A percentile compares a stretch with the other conserved stretches of the same genome.
phyloP scores from a whole-genome alignment of 2,113 vertebrate species.

The Pachypanchax playfairii region DNA sequence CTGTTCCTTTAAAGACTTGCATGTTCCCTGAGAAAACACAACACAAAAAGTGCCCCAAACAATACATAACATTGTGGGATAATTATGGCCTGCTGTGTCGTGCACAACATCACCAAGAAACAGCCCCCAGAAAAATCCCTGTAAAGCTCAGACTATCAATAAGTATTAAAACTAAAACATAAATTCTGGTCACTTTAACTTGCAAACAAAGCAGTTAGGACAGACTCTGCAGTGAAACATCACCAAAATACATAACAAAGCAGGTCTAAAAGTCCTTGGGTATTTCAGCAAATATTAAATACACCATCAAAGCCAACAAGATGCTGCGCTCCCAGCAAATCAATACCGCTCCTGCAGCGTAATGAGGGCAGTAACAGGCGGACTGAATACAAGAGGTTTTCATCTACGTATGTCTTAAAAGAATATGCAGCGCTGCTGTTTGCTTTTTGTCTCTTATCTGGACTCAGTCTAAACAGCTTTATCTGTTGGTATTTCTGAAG shows the following conservation, averaged over 20 bases:
- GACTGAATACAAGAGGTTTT: slow-evolving; percentile 43
- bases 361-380: slow-evolving; percentile 37
- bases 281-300: slow-evolving; percentile 45
- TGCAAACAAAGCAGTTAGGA: slow-evolving; percentile 6
- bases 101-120: neutral
- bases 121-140: slow-evolving; percentile 7
- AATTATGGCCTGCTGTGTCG: neutral
- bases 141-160: neutral
- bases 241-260: slow-evolving; percentile 7
- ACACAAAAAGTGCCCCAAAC: neutral
- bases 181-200: neutral
- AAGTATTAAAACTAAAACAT: slow-evolving; percentile 1
- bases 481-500: neutral
- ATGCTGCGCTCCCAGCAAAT: slow-evolving; percentile 40
- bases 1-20: neutral
- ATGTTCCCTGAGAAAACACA: neutral
- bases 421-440: slow-evolving; percentile 9
- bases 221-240: slow-evolving; percentile 2
- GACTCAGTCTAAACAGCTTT: slow-evolving; percentile 5
- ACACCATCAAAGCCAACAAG: slow-evolving; percentile 42
- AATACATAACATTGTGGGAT: neutral
- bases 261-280: slow-evolving; percentile 11
- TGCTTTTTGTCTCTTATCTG: slow-evolving; percentile 13
- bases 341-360: slow-evolving; percentile 45
- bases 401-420: slow-evolving; percentile 19